These are phyloP conservation scores for Cancer borealis DNA, from an alignment of 2,888 invertebrate species.

Conservation along the genomic window DNA sequence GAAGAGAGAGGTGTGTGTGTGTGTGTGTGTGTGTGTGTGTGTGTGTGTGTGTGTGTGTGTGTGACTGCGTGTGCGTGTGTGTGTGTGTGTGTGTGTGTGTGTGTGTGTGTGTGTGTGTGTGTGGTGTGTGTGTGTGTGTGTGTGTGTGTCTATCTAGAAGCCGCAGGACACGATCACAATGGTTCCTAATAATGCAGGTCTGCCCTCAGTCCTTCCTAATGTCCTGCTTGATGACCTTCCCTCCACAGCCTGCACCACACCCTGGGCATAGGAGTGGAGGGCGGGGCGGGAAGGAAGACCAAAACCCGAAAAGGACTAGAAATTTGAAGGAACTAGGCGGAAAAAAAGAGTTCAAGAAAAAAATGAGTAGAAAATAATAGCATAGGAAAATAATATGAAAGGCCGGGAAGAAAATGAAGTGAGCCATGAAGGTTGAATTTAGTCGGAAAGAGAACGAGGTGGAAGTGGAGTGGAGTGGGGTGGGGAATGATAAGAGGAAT, in stretches of 20 bases:
- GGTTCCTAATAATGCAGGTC: not conserved
- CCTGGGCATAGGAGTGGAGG: not conserved
- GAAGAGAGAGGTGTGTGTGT: too few relatives aligned
- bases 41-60: not conserved
- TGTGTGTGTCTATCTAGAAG: not conserved
- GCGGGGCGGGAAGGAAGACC: not conserved
- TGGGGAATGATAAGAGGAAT: not conserved
- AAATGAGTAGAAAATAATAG: too few relatives aligned
- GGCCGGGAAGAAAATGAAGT: not conserved
- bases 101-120: not conserved
- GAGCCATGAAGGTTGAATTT: not conserved
- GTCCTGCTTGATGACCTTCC: not conserved
- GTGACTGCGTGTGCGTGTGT: not conserved
- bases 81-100: conserved; percentile 17
- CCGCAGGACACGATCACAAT: not conserved
- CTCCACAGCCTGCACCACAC: not conserved
- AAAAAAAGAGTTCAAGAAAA: not conserved
- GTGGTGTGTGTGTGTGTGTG: too few relatives aligned
- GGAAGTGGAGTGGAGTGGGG: not conserved
- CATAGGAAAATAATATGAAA: not conserved
- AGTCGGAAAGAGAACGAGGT: not conserved
- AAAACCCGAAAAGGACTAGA: not conserved
- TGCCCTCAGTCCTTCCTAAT: not conserved
- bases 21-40: too few relatives aligned
- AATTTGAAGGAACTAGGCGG: not conserved